Evolutionary conservation across 2,888 invertebrate species (phyloP).

Genomic region (Tachystola acroxantha): DNA sequence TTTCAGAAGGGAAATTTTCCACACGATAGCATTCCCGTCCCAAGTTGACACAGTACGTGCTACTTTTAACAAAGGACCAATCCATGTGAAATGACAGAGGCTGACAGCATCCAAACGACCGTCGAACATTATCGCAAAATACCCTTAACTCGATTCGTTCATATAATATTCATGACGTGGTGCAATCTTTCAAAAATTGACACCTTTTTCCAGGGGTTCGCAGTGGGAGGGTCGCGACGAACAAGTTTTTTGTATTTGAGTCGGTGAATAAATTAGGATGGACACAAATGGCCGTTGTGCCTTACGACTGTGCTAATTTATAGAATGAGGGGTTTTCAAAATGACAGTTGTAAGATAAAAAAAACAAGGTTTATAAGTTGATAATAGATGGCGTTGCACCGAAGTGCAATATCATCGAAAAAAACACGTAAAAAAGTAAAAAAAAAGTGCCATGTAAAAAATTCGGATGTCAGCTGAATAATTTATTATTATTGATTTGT

Average conservation of each 20-base stretch:
- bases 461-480: too few species aligned
- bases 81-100: constrained; percentile 75
- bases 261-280: constrained; percentile 70
- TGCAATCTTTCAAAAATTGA: constrained; percentile 78
- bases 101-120: constrained; percentile 69
- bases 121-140: constrained; percentile 74
- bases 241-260: constrained; percentile 70
- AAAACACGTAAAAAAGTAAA: too few species aligned
- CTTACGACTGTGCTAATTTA: constrained; percentile 48
- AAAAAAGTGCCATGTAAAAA: too few species aligned
- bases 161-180: constrained; percentile 77
- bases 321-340: too few species aligned
- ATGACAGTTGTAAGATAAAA: too few species aligned
- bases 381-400: too few species aligned
- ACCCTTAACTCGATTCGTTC: constrained; percentile 75
- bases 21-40: constrained; percentile 24
- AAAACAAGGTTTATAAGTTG: too few species aligned
- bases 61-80: constrained; percentile 75
- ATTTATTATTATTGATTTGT: too few species aligned
- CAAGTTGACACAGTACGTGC: constrained; percentile 66
- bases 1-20: constrained; percentile 13
- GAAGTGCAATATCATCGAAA: too few species aligned
- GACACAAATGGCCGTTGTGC: constrained; percentile 44
- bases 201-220: constrained; percentile 61
- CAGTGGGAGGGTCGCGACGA: constrained; percentile 43